Evolutionary conservation across 2,797 vertebrate genomes (phyloP), one percentile per base, ranked within the genome.

Genomic region (Apodemus agrarius): DNA sequence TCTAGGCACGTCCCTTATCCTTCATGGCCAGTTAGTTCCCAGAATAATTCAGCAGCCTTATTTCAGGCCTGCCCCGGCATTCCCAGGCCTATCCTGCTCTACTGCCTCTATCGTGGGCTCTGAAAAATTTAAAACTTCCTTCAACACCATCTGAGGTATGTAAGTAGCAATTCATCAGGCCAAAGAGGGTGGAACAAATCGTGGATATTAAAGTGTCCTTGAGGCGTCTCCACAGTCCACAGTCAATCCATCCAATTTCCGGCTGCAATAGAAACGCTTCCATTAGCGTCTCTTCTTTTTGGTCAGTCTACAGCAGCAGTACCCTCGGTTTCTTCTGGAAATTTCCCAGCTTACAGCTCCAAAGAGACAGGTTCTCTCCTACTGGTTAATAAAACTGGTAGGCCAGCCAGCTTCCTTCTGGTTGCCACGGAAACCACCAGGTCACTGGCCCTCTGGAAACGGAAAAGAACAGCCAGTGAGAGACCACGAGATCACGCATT

Each of bases 391-490:
- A 80, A 87, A 59, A 17, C n/a, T 3, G 40, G 78, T 79, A 97
- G 97, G 97, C 96, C 49, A 93, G 96, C 95, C 57, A 57, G 92
- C 96, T 1, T 86, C 96, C 85, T 96, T 96, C 95, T 78, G 76
- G 97, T 97, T 96, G 96, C 89, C 97, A 96, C 74, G 93, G 98
- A 72, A 97, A 98, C 83, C 0, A 81, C 91, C 24, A 29, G 87
- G 85, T 76, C 92, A 84, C 97, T 2, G 37, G 97, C 95, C 90
- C 93, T 78, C 5, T 0, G 61, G 81, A 97, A 97, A 95, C 78
- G 92, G 96, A 98, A 97, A 97, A 98, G 96, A 96, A 96, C 95
- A 95, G 95, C 26, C 40, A 98, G 97, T 81, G 97, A 96, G 96
- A 97, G 96, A 96, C 89, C 82, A 96, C 74, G 96, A 97, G 96